Evolutionary conservation across 2,888 invertebrate species (phyloP), one percentile per base, ranked within the genome.

Genomic region (Acleris laterana): DNA sequence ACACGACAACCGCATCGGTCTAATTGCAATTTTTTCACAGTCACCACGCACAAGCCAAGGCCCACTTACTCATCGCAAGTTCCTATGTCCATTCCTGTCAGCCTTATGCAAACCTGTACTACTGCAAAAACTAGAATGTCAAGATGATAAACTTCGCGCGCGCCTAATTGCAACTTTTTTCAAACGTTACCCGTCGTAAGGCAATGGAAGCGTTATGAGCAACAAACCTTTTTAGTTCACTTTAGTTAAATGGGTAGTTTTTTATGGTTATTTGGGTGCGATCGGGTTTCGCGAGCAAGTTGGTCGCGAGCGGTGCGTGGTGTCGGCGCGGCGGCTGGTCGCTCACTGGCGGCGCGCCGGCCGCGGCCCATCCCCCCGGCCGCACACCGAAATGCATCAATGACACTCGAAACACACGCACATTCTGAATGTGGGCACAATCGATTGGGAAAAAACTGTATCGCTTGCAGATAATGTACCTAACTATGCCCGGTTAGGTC

Each of bases 331-430:
- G 82, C 80, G 83, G 83, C 81, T 79, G 84, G 89, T 89, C 90
- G 93, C 90, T 93, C 87, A 93, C 93, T 90, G 88, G 73, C 71
- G 71, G 58, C 64, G 67, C 75, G 50, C 56, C 76, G 79, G 79
- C 85, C 85, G 80, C 65, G 48, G 79, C 80, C 78, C 84, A 79
- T 76, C 77, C 89, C 85, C 81, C 76, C 78, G 78, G 78, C 82
- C 89, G 86, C 90, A 90, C 80, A 87, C 89, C 90, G 87, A 91
- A 90, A 89, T 92, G 93, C 93, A 92, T 92, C 92, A 91, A 90
- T 91, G 91, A 89, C 90, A 92, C 88, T 88, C 81, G 81, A 85
- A 86, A 81, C 80, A 89, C 87, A 87, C 91, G 89, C 91, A 90
- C 89, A 89, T 87, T 87, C 83, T 82, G 82, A 83, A 77, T 79